Base-by-base conservation (phyloP, 2,797 vertebrate species). In the Neosilurus hyrtlii region DNA sequence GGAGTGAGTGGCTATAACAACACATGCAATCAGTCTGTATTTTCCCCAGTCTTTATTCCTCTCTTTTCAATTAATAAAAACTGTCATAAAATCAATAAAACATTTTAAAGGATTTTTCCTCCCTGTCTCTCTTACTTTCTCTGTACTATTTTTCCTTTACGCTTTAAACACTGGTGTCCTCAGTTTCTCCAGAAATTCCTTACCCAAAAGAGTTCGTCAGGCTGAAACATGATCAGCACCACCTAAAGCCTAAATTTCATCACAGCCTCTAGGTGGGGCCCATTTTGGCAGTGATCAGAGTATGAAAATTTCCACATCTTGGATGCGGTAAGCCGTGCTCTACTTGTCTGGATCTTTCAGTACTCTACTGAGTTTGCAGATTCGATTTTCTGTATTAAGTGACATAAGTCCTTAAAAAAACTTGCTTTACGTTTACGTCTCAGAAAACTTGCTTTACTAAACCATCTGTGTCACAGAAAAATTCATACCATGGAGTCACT, bases 181-280 rank as follows among this genome's bases (percentile, higher is more conserved):
- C 14, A 52, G 24, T 65, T 81, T 14, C 66, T 74, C 80, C 15
- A 10, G 65, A 52, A 56, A 82, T 78, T 37, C 83, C 68, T 82
- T 18, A 70, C n/a, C 57, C 52, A 56, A 20, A 73, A 59, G 43
- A 66, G 20, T 26, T 51, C 85, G 59, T 65, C 63, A 83, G 49
- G 54, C 67, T 84, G 82, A 77, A 88, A 86, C 72, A 80, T 81
- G 63, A 84, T 18, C 71, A 3, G 14, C 62, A 84, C 37, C 8
- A 66, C 62, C n/a, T n/a, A 75, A 68, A 67, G 80, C 57, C 65
- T 78, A 57, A 62, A 77, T 37, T 70, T 78, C 66, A 37, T 65
- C 2, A 52, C 35, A 79, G 26, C 26, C 71, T 68, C 68, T 79
- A 83, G 84, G 84, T 87, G 82, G 79, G 82, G 81, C 57, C 43